Percentiles rank a stretch among this genome's conserved stretches.
Evolutionary conservation across 2,888 invertebrate species (phyloP).

Genomic region (Troilus luridus): DNA sequence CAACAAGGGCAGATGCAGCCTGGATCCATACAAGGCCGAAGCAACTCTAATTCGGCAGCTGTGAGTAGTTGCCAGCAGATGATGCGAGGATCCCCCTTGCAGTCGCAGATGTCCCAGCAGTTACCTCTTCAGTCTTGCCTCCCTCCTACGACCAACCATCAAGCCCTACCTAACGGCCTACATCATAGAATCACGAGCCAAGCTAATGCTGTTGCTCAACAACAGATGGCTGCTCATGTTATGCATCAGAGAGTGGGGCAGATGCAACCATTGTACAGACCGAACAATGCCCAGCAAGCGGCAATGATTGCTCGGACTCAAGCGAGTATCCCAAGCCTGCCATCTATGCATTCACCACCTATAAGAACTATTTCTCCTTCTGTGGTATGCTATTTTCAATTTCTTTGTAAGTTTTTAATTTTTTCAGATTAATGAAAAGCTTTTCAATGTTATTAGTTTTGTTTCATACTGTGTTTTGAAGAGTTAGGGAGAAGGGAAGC

Average conservation of each 20-base stretch:
- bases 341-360: not conserved
- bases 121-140: slow-evolving; percentile 37
- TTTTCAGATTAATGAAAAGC: not conserved
- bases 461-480: not conserved
- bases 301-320: not conserved
- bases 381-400: not conserved
- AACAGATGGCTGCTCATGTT: slow-evolving; percentile 44
- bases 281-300: not conserved
- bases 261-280: slow-evolving; percentile 21
- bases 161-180: slow-evolving; percentile 1
- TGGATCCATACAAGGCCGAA: slow-evolving; percentile 50
- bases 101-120: slow-evolving; percentile 26
- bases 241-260: slow-evolving; percentile 17
- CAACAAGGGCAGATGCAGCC: slow-evolving; percentile 63
- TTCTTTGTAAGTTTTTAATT: not conserved
- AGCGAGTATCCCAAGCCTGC: not conserved
- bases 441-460: not conserved
- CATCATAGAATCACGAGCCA: slow-evolving; percentile 26
- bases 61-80: slow-evolving; percentile 34
- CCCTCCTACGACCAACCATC: not conserved
- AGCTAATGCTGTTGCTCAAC: slow-evolving; percentile 13
- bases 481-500: no score
- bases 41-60: not conserved
- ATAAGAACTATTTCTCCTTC: slow-evolving; percentile 38
- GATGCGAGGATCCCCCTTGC: slow-evolving; percentile 26